These are phyloP conservation scores for Empidonax traillii DNA, from an alignment of 2,113 vertebrate genomes.

Conservation along the genomic window DNA sequence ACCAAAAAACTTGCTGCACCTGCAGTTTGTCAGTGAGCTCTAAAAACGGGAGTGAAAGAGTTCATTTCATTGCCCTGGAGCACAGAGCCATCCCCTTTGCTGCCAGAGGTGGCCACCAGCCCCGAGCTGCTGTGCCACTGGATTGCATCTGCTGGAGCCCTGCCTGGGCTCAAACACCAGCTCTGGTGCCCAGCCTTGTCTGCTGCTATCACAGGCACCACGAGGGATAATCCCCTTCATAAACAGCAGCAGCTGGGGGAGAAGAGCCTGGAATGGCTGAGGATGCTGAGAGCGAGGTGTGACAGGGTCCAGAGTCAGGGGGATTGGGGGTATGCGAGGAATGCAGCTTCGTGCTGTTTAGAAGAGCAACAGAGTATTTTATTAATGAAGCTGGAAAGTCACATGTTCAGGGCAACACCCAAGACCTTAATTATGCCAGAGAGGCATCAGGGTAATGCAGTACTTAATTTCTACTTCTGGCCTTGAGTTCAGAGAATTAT, in stretches of 20 bases:
- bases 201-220: constrained; percentile 25
- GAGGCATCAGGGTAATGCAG: background rate
- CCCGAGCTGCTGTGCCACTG: background rate
- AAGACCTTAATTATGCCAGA: constrained; percentile 1
- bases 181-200: background rate
- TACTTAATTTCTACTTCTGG: constrained; percentile 29
- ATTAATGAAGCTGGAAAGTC: constrained; percentile 11
- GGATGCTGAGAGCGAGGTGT: constrained; percentile 43
- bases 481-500: constrained; percentile 34
- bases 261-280: background rate
- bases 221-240: constrained; percentile 26
- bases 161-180: background rate
- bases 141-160: background rate
- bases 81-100: background rate
- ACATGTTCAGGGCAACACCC: constrained; percentile 13
- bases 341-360: background rate
- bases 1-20: background rate
- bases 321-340: constrained; percentile 25
- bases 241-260: constrained; percentile 48
- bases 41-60: background rate
- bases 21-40: background rate
- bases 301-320: background rate
- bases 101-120: background rate
- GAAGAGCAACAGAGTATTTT: background rate
- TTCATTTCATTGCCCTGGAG: background rate